Evolutionary conservation across 2,888 invertebrate species (phyloP).

Genomic region (Chelonus formosanus): DNA sequence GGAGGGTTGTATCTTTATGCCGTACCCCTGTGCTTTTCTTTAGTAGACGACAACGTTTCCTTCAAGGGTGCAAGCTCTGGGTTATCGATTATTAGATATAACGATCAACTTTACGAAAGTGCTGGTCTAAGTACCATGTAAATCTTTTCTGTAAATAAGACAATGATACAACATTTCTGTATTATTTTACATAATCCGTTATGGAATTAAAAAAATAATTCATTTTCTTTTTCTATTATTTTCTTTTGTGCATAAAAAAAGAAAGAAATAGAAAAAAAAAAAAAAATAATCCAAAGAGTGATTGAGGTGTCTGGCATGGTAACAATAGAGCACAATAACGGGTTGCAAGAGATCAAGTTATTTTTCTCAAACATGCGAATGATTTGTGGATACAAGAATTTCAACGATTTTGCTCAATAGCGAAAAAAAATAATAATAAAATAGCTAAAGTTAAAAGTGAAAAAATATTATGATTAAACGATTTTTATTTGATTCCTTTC

Average conservation of each 20-base stretch:
- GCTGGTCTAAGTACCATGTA: background rate
- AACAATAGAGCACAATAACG: constrained; percentile 22
- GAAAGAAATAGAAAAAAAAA: constrained; percentile 1
- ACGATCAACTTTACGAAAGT: constrained; percentile 30
- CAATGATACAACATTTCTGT: background rate
- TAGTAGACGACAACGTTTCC: constrained; percentile 36
- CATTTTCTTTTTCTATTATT: background rate
- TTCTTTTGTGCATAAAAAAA: background rate
- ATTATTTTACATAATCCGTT: too few relatives aligned
- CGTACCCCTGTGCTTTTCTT: constrained; percentile 22
- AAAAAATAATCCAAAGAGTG: background rate
- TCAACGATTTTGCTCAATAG: constrained; percentile 9
- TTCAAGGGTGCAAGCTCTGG: constrained; percentile 31
- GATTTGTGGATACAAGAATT: constrained; percentile 15
- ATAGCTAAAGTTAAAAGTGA: too few relatives aligned
- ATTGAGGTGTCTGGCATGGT: constrained; percentile 15
- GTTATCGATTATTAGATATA: constrained; percentile 43
- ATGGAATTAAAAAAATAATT: constrained; percentile 10
- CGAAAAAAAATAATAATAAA: constrained; percentile 1
- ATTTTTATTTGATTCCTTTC: too few relatives aligned
- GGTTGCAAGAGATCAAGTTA: constrained; percentile 20
- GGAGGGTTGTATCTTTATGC: constrained; percentile 36
- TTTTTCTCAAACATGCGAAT: constrained; percentile 9
- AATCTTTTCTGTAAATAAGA: background rate
- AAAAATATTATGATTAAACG: too few relatives aligned